These are phyloP conservation scores for Cyprinodon diabolis DNA, from an alignment of 2,797 vertebrate genomes.

Conservation along the genomic window DNA sequence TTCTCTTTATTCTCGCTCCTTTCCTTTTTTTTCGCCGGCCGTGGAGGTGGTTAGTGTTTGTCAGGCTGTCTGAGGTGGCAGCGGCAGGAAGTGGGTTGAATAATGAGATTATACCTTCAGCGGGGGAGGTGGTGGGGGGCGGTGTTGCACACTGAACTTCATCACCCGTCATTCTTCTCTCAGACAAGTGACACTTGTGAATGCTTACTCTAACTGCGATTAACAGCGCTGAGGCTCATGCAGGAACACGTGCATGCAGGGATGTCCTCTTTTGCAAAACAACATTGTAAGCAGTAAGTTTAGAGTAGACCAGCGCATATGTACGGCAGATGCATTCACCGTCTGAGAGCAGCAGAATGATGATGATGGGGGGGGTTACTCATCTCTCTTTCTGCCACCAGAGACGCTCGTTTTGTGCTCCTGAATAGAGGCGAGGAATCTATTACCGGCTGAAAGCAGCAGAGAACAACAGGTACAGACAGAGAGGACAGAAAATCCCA, in stretches of 20 bases:
- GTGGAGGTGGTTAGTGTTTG: slow-evolving; percentile 70
- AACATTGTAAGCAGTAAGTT: slow-evolving; percentile 1
- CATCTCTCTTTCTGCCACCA: slow-evolving; percentile 63
- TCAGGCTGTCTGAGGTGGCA: slow-evolving; percentile 73
- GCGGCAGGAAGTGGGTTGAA: slow-evolving; percentile 74
- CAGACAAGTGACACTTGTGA: slow-evolving; percentile 16
- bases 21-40: slow-evolving; percentile 31
- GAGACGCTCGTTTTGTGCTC: slow-evolving; percentile 68
- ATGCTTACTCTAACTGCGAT: slow-evolving; percentile 18
- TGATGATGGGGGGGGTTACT: slow-evolving; percentile 50
- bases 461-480: slow-evolving; percentile 57
- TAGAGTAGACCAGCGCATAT: slow-evolving; percentile 18
- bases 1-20: slow-evolving; percentile 9
- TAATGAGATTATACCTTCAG: slow-evolving; percentile 68
- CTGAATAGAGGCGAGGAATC: slow-evolving; percentile 67
- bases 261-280: slow-evolving; percentile 3
- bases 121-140: slow-evolving; percentile 37
- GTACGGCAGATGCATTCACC: slow-evolving; percentile 16
- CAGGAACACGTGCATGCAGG: background rate
- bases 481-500: slow-evolving; percentile 56
- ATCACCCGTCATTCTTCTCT: slow-evolving; percentile 45
- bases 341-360: slow-evolving; percentile 41
- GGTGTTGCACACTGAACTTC: slow-evolving; percentile 44
- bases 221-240: slow-evolving; percentile 17
- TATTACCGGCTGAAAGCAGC: slow-evolving; percentile 55